Evolutionary conservation across 2,888 invertebrate genomes (phyloP), one percentile per base, ranked within the genome.

Genomic region (Timandra comae): DNA sequence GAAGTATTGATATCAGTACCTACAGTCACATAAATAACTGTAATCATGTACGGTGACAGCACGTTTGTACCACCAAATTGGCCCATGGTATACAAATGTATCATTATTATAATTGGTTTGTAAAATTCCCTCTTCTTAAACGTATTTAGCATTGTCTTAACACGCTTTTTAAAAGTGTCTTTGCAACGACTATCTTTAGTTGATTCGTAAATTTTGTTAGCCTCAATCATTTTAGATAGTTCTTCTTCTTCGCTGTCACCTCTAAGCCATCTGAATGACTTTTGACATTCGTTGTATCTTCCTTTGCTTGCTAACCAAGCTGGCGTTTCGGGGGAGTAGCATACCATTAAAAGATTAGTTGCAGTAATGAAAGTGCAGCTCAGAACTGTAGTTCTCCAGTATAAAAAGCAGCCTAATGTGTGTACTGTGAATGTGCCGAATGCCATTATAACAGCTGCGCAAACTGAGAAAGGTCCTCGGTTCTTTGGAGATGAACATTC

Each of bases 261-360:
- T 42, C 90, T 70, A 22, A 89, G 75, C 77, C 86, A 89, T 11
- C 78, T 68, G 12, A 89, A 87, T 0, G 88, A 75, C 19, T 65
- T 60, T 36, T 79, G 74, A 0, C 89, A 88, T 19, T 88, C 82
- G 0, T 78, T 77, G 1, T 77, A 63, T 7, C 78, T 71, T 0
- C 86, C 87, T 40, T 87, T 87, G 19, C 86, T 79, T 0, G 88
- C 76, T 9, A 91, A 53, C 90, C 90, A 91, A 33, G 81, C 79
- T 0, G 91, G 91, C 1, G 90, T 87, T 61, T 91, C 91, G 0
- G 89, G 89, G 1, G 70, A 65, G 25, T 57, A 63, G 11, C 68
- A 48, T 1, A 66, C 60, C 3, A 73, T 63, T 0, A 73, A 10
- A 16, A 89, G 56, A 12, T 87, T 76, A 2, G 78, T 41, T 4